Evolutionary conservation across 1,140 invertebrate genomes (phyloP).

Genomic region (Rhynchophorus ferrugineus): DNA sequence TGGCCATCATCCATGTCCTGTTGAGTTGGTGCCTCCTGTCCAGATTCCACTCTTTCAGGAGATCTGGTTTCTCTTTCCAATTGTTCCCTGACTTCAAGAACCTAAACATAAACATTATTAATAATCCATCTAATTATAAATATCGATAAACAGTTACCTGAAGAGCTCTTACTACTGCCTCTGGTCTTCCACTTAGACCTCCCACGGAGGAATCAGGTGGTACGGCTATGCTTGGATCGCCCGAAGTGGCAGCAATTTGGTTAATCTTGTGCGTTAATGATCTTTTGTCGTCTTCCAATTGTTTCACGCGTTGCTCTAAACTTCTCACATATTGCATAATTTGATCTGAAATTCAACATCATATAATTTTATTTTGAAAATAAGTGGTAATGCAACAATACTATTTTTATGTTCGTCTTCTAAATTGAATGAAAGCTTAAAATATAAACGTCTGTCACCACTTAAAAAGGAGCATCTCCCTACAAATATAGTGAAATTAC

Average conservation of each 20-base stretch:
- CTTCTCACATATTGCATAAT: constrained; percentile 81
- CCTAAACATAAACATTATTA: constrained; percentile 41
- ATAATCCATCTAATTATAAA: neutral
- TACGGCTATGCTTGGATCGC: constrained; percentile 35
- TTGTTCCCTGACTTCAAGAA: constrained; percentile 82
- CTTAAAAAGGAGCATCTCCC: too few species aligned
- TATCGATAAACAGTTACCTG: constrained; percentile 42
- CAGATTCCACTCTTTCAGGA: constrained; percentile 39
- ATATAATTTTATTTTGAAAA: neutral
- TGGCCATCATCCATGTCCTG: constrained; percentile 79
- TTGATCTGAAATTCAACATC: constrained; percentile 60
- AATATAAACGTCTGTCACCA: neutral
- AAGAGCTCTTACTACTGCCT: constrained; percentile 83
- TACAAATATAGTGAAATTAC: too few species aligned
- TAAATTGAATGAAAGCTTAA: neutral
- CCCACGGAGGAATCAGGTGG: constrained; percentile 42
- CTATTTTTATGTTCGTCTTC: neutral
- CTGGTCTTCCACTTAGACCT: constrained; percentile 58
- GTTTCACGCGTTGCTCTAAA: constrained; percentile 75
- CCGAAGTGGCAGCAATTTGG: constrained; percentile 35
- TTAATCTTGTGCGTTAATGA: constrained; percentile 46
- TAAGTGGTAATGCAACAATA: neutral
- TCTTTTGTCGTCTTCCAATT: constrained; percentile 74
- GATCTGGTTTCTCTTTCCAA: constrained; percentile 59
- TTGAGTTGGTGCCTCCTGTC: constrained; percentile 37